Evolutionary conservation across 2,888 invertebrate genomes (phyloP), one percentile per base, ranked within the genome.

Genomic region (Epistrophe eligans): DNA sequence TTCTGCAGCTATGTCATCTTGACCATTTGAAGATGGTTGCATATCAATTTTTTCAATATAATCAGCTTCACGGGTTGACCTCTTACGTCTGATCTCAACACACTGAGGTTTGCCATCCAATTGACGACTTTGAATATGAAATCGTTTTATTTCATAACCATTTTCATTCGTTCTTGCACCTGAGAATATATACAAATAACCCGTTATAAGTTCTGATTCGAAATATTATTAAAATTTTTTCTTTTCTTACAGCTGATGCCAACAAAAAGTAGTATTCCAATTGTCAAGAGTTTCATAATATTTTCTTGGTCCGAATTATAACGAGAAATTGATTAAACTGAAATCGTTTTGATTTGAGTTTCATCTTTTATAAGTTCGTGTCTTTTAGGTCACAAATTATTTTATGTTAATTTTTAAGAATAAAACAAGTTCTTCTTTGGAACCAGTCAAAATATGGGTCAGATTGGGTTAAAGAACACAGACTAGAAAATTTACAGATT

Each of bases 311-410:
- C 62, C 62, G 40, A 71, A 3, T n/a, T 50, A 32, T 15, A 3
- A 5, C 35, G 32, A 72, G 8, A 15, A 28, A 40, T 67, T 60
- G 19, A 35, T 62, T 35, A 35, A 77, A 85, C 81, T 85, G 57
- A 81, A 55, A 62, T 1, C 0, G 10, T 43, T 64, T 48, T 15
- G 73, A 35, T 17, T 57, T 48, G 40, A 28, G 2, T 19, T 57
- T 28, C 40, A 38, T 24, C 77, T 81, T 85, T 77, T 85, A 85
- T 81, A 81, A 81, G 73, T 64, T 85, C 70, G 62, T 5, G 3
- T 5, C 28, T 62, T 74, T 43, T 50, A 45, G 77, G 81, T 77
- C 73, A 73, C 8, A n/a, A 2, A 15, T 11, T 48, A 9, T 43
- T 15, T 24, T 40, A 10, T 71, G 28, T 40, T 43, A 62, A 17